Evolutionary conservation across 2,888 invertebrate species (phyloP).

Genomic region (Notodonta ziczac): DNA sequence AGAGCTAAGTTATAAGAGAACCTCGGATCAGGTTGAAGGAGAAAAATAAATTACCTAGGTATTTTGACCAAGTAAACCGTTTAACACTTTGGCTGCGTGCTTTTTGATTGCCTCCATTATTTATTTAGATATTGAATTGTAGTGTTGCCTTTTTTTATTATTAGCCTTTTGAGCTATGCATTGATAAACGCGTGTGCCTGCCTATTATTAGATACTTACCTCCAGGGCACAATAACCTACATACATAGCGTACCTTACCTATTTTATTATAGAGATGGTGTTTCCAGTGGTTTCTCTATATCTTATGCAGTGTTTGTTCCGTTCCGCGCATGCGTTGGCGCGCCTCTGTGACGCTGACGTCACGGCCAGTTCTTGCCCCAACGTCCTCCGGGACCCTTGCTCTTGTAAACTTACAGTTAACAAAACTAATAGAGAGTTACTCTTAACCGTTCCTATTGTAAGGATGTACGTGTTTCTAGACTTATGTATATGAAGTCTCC

Average conservation of each 20-base stretch:
- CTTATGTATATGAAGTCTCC: not conserved
- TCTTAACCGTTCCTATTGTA: not conserved
- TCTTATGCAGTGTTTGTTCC: constrained; percentile 38
- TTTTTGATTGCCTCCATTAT: too few relatives aligned
- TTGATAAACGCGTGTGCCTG: too few relatives aligned
- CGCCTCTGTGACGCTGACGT: constrained; percentile 80
- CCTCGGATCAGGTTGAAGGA: too few relatives aligned
- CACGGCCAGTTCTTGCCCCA: constrained; percentile 61
- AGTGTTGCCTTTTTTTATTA: too few relatives aligned
- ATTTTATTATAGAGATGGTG: constrained; percentile 21
- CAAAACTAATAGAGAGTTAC: constrained; percentile 12
- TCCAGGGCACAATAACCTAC: too few relatives aligned
- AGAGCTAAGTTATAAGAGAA: too few relatives aligned
- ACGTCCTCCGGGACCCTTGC: constrained; percentile 57
- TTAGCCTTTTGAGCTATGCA: too few relatives aligned
- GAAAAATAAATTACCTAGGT: too few relatives aligned
- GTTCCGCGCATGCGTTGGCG: constrained; percentile 71
- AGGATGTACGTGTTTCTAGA: not conserved
- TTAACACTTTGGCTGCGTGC: too few relatives aligned
- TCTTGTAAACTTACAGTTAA: constrained; percentile 29
- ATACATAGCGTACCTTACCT: not conserved
- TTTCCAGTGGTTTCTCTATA: constrained; percentile 52
- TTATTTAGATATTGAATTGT: too few relatives aligned
- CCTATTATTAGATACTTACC: too few relatives aligned
- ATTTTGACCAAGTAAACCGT: too few relatives aligned